Evolutionary conservation across 2,797 vertebrate genomes (phyloP), one percentile per base, ranked within the genome.

Genomic region (Myioborus melanocephalus): DNA sequence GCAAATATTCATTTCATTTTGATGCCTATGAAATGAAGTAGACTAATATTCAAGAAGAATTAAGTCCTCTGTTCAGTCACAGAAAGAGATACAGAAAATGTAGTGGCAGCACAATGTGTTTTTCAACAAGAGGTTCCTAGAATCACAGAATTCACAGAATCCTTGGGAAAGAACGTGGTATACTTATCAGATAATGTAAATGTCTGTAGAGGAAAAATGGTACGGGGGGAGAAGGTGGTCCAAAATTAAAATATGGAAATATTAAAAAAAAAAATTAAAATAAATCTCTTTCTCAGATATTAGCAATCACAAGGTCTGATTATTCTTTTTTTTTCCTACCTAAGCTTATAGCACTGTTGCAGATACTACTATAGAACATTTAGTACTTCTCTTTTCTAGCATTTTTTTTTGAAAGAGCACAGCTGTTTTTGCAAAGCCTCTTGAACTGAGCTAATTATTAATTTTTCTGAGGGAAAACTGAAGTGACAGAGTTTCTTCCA

Each of bases 21-120:
- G 50, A 90, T 78, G 72, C 9, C 88, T 93, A 43, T 56, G 57
- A 93, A 95, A 93, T 27, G 27, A 81, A 90, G 65, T 76, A 78
- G 73, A 44, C 68, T 76, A 87, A 93, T 89, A 83, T n/a, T 91
- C n/a, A 34, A 86, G 86, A 91, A 94, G 66, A 95, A 94, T 55
- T 15, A 76, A 81, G 53, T 49, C 47, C 34, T 91, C 83, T 91
- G 30, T 92, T 90, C 52, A 89, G 44, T 47, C 47, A 83, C 37
- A 88, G 83, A 86, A 86, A 65, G 17, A 72, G 19, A 70, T 18
- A 68, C 19, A 71, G 70, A 86, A 82, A 73, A 73, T 5, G 12
- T 19, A 82, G 47, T 21, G n/a, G 28, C 32, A 72, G 52, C 35
- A 72, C 12, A 12, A 3, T 8, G 23, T 56, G 22, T 34, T 65